Conservation (phyloP, 1,140 invertebrate species). For the Apolygus lucorum region DNA sequence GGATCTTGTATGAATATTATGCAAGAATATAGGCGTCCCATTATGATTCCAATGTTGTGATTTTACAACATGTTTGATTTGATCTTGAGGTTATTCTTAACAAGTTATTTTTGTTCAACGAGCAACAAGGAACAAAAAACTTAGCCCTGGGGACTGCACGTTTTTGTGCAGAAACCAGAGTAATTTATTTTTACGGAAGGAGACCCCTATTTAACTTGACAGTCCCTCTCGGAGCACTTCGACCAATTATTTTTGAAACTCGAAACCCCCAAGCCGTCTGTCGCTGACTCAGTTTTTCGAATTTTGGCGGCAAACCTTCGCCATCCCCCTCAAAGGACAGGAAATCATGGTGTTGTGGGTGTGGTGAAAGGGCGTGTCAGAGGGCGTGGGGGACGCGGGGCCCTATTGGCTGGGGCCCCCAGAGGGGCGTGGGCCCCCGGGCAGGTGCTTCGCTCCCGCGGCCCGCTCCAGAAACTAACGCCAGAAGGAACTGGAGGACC, state of each 20-base stretch:
- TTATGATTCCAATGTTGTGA: too few species aligned
- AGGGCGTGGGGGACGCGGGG: neutral
- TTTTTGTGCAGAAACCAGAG: neutral
- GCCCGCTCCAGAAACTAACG: neutral
- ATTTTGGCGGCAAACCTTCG: neutral
- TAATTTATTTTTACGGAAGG: neutral
- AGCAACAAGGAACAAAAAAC: too few species aligned
- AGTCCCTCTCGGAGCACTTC: neutral
- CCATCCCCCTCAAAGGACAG: neutral
- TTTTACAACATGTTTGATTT: too few species aligned
- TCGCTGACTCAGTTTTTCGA: neutral
- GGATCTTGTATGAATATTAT: too few species aligned
- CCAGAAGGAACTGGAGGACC: neutral
- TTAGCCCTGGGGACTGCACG: too few species aligned
- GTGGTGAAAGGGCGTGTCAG: conserved; percentile 7
- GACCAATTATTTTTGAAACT: neutral
- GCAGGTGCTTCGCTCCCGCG: conserved; percentile 3
- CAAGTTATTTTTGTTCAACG: too few species aligned
- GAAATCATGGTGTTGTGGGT: conserved; percentile 12
- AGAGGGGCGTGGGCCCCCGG: conserved; percentile 4
- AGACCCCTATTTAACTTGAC: neutral
- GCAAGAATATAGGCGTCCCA: too few species aligned
- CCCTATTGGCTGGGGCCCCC: conserved; percentile 11
- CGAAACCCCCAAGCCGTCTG: neutral
- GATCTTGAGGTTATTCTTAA: too few species aligned